Evolutionary conservation across 2,113 vertebrate species (phyloP).

Genomic region (Myrmophylax atrothorax): DNA sequence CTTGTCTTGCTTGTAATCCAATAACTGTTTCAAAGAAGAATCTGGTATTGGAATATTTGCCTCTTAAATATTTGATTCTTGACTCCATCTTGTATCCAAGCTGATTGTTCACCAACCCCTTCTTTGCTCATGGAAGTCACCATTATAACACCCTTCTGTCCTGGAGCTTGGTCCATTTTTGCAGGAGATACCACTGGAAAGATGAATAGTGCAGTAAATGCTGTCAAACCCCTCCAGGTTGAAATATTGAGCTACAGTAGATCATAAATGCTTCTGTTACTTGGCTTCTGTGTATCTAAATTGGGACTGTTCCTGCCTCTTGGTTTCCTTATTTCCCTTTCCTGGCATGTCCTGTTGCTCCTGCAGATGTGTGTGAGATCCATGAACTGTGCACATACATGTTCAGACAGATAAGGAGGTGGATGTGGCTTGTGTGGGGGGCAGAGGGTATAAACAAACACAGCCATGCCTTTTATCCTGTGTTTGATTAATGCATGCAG

Average conservation of each 20-base stretch:
- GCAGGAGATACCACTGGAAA: neutral
- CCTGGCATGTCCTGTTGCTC: neutral
- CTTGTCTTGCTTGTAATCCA: neutral
- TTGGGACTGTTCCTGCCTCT: neutral
- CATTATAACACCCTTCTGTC: neutral
- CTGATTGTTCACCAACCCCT: neutral
- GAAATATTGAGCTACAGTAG: neutral
- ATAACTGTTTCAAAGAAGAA: neutral
- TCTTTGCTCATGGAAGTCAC: neutral
- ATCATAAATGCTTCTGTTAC: neutral
- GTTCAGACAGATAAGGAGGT: neutral
- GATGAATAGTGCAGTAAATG: constrained; percentile 1
- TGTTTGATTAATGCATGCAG: neutral
- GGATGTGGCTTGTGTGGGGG: neutral
- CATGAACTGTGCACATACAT: neutral
- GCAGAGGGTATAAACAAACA: neutral
- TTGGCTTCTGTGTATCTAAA: neutral
- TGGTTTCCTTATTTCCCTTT: neutral
- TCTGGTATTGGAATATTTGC: neutral
- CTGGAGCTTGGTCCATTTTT: neutral
- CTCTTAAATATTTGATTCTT: constrained; percentile 44
- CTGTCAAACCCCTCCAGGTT: neutral
- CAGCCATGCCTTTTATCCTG: neutral
- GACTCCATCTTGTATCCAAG: constrained; percentile 60
- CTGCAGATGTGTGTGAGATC: neutral